Evolutionary conservation across 2,797 vertebrate species (phyloP).

Genomic region (Scolopax rusticola): DNA sequence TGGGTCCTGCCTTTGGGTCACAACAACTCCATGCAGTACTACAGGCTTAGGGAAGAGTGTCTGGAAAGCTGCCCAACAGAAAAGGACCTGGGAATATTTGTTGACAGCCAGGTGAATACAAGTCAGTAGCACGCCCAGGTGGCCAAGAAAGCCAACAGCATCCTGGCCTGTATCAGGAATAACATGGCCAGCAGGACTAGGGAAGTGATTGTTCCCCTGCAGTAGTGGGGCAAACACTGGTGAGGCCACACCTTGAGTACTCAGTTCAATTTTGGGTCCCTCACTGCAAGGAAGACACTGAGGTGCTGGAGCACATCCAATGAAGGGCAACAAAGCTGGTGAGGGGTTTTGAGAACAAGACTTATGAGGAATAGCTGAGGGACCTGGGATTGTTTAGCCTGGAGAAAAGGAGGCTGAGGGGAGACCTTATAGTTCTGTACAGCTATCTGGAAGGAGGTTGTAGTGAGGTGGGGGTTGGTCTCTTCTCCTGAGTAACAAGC

Average conservation of each 20-base stretch:
- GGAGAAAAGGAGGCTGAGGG: not conserved
- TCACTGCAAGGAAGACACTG: not conserved
- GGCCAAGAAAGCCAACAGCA: too few relatives aligned
- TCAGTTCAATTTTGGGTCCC: not conserved
- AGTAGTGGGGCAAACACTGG: not conserved
- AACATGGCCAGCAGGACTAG: not conserved
- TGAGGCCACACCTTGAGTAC: not conserved
- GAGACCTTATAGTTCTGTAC: not conserved
- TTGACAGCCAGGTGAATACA: not conserved
- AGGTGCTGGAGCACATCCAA: not conserved
- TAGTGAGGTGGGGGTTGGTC: not conserved
- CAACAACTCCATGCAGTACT: not conserved
- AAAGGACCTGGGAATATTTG: not conserved
- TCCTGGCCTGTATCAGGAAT: not conserved
- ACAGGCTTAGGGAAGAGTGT: not conserved
- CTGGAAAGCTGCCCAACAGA: not conserved
- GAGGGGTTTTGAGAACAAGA: not conserved
- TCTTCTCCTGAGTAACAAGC: not conserved
- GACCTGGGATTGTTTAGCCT: not conserved
- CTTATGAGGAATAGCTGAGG: not conserved
- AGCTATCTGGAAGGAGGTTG: not conserved
- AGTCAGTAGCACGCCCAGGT: not conserved
- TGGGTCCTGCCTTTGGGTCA: not conserved
- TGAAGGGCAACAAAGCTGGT: not conserved
- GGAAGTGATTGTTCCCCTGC: not conserved